phyloP scores from a whole-genome alignment of 2,888 invertebrate genomes.

The Oeneis ivallda region DNA sequence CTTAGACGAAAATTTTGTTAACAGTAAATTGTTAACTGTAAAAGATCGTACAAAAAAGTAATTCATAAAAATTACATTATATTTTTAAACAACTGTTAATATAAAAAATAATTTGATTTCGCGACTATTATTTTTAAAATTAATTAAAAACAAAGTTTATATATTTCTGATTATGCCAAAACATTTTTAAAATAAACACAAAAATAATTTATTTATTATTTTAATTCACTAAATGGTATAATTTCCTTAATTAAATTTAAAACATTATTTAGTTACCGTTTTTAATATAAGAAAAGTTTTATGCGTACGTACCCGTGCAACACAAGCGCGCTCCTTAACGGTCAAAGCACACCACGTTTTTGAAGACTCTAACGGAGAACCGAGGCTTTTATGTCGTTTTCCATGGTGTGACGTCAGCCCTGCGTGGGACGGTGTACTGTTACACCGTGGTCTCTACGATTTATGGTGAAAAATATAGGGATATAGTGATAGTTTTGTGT shows the following conservation, averaged over 20 bases:
- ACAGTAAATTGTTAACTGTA: too few relatives aligned
- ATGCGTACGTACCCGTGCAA: constrained; percentile 47
- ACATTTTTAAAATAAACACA: too few relatives aligned
- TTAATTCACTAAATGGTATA: not conserved
- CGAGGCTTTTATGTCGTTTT: constrained; percentile 56
- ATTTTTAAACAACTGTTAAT: too few relatives aligned
- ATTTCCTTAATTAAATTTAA: too few relatives aligned
- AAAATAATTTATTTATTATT: too few relatives aligned
- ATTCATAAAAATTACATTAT: too few relatives aligned
- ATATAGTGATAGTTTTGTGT: constrained; percentile 25
- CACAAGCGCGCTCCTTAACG: constrained; percentile 60
- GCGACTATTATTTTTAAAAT: too few relatives aligned
- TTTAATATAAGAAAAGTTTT: constrained; percentile 37
- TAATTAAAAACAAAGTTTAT: too few relatives aligned
- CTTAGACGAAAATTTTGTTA: too few relatives aligned
- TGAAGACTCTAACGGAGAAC: constrained; percentile 56
- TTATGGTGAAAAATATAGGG: constrained; percentile 32
- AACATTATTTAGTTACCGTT: not conserved
- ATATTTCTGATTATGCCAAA: too few relatives aligned
- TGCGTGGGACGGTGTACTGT: constrained; percentile 62
- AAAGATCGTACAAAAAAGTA: too few relatives aligned
- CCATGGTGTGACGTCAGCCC: constrained; percentile 66
- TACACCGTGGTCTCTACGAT: constrained; percentile 40
- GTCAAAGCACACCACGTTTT: constrained; percentile 64
- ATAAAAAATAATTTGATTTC: too few relatives aligned